These are phyloP conservation scores for Ceratina calcarata DNA, from an alignment of 1,140 invertebrate genomes.

Conservation along the genomic window DNA sequence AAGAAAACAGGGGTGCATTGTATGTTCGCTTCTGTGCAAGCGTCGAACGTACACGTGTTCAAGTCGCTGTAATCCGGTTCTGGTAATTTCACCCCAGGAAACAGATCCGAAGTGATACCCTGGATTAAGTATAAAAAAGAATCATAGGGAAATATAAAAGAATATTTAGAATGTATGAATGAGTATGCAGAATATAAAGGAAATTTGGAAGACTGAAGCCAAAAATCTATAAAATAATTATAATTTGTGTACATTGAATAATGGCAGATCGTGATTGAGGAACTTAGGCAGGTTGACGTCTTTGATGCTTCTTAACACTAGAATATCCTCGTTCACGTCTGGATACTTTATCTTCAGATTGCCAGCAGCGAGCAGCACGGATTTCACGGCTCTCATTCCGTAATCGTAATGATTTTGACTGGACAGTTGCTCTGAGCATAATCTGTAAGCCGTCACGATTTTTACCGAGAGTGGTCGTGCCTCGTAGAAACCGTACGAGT, in stretches of 20 bases:
- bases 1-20: slow-evolving; percentile 92
- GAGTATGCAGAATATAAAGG: no score
- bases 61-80: slow-evolving; percentile 85
- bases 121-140: slow-evolving; percentile 69
- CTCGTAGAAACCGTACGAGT: slow-evolving; percentile 95
- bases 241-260: slow-evolving; percentile 84
- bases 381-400: slow-evolving; percentile 94
- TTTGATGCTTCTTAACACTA: slow-evolving; percentile 93
- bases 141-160: no score
- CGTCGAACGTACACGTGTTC: slow-evolving; percentile 82
- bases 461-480: slow-evolving; percentile 94
- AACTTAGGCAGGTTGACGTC: slow-evolving; percentile 98
- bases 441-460: slow-evolving; percentile 95
- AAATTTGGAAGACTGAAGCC: no score
- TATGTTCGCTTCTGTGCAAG: slow-evolving; percentile 88
- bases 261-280: slow-evolving; percentile 90
- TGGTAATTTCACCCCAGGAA: slow-evolving; percentile 90
- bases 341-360: slow-evolving; percentile 95
- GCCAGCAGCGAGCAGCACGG: slow-evolving; percentile 93
- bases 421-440: slow-evolving; percentile 97
- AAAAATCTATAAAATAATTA: no score
- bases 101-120: slow-evolving; percentile 95
- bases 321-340: slow-evolving; percentile 89
- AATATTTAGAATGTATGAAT: no score
- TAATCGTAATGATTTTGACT: slow-evolving; percentile 98